Conservation (phyloP, 2,888 invertebrate species). For the Chrysolina oricalcia region DNA sequence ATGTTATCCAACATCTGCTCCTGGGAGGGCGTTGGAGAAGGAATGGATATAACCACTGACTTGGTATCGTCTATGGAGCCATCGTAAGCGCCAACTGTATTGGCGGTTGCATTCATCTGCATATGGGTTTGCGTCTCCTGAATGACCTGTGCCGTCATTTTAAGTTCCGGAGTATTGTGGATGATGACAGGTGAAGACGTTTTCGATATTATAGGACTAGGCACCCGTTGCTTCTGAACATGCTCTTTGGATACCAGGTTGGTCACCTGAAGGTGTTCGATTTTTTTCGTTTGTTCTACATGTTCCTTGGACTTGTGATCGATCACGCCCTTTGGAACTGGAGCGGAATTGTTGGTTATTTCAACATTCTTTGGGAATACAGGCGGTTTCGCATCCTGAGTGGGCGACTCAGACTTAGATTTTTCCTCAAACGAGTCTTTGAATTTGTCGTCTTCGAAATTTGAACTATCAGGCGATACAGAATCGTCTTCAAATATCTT, state of each 20-base stretch:
- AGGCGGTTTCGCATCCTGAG: slow-evolving; percentile 55
- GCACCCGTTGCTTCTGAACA: slow-evolving; percentile 65
- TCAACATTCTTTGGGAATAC: slow-evolving; percentile 50
- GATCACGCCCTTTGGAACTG: slow-evolving; percentile 26
- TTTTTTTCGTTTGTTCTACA: slow-evolving; percentile 44
- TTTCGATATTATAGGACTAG: slow-evolving; percentile 63
- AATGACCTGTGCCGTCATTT: slow-evolving; percentile 70
- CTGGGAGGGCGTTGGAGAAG: slow-evolving; percentile 79
- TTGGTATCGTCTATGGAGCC: slow-evolving; percentile 77
- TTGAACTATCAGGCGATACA: slow-evolving; percentile 75
- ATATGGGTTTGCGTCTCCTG: slow-evolving; percentile 66
- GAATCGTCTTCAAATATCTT: slow-evolving; percentile 82
- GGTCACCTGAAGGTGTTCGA: slow-evolving; percentile 64
- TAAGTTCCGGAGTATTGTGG: slow-evolving; percentile 68
- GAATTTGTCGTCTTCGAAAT: slow-evolving; percentile 69
- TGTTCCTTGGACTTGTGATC: slow-evolving; percentile 42
- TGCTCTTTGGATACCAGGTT: slow-evolving; percentile 70
- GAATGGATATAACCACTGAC: slow-evolving; percentile 80
- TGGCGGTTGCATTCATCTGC: slow-evolving; percentile 69
- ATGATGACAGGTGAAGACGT: slow-evolving; percentile 64
- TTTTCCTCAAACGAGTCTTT: slow-evolving; percentile 66
- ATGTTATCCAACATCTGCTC: slow-evolving; percentile 79
- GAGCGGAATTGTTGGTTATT: slow-evolving; percentile 20
- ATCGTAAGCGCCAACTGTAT: slow-evolving; percentile 75
- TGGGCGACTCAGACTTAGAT: slow-evolving; percentile 59